A percentile compares a stretch with the other conserved stretches of the same genome.
These are phyloP conservation scores for Strix occidentalis DNA, from an alignment of 2,797 vertebrate genomes.

Conservation along the genomic window DNA sequence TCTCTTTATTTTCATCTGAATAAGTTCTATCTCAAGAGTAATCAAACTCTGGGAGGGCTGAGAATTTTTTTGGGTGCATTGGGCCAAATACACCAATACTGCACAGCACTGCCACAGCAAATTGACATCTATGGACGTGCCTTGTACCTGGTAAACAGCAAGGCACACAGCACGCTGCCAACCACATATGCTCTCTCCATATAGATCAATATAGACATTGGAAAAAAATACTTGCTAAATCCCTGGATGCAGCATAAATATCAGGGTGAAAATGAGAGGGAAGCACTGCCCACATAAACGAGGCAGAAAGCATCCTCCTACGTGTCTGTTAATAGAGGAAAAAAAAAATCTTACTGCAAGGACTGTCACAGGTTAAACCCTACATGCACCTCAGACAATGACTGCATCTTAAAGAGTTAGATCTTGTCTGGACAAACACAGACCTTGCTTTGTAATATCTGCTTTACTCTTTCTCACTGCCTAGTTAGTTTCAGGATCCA, in stretches of 20 bases:
- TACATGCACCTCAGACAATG: not conserved
- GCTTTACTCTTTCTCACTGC: not conserved
- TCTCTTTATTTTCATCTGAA: not conserved
- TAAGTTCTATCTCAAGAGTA: not conserved
- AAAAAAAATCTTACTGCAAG: not conserved
- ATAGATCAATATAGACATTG: slow-evolving; percentile 33
- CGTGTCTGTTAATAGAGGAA: not conserved
- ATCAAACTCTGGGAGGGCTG: not conserved
- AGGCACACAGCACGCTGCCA: not conserved
- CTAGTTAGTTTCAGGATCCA: not conserved
- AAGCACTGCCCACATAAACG: not conserved
- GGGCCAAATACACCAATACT: not conserved
- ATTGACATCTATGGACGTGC: not conserved
- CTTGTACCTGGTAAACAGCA: slow-evolving; percentile 22
- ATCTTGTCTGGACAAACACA: not conserved
- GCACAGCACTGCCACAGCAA: not conserved
- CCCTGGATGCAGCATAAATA: not conserved
- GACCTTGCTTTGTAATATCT: not conserved
- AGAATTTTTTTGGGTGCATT: not conserved
- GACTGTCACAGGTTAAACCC: not conserved
- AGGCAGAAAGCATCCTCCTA: not conserved
- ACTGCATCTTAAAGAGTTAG: not conserved
- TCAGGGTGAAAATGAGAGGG: not conserved
- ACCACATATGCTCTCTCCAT: not conserved
- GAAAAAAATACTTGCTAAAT: slow-evolving; percentile 23